Conservation (phyloP, 2,888 invertebrate species). For the Acleris laterana region DNA sequence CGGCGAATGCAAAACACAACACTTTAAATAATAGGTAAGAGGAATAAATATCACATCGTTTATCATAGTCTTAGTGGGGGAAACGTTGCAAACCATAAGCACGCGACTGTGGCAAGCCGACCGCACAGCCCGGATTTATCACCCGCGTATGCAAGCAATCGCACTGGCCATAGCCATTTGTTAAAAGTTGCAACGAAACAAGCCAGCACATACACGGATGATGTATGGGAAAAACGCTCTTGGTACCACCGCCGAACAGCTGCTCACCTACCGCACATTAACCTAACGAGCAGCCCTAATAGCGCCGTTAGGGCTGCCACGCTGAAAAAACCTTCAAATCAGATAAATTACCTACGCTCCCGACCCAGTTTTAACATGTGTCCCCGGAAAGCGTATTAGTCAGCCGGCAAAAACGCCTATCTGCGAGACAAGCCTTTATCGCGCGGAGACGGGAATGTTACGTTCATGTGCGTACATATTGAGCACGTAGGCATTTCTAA, state of each 20-base stretch:
- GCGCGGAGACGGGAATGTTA: constrained; percentile 11
- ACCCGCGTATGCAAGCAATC: constrained; percentile 36
- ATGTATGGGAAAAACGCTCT: constrained; percentile 74
- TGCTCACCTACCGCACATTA: constrained; percentile 79
- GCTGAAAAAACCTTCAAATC: constrained; percentile 70
- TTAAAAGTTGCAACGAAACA: constrained; percentile 39
- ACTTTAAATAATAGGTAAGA: no score
- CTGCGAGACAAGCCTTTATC: constrained; percentile 46
- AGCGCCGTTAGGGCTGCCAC: constrained; percentile 70
- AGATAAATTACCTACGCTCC: constrained; percentile 67
- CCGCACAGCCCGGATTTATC: constrained; percentile 31
- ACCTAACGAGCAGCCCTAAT: constrained; percentile 82
- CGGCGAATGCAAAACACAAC: no score
- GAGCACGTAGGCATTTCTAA: neutral
- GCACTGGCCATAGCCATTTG: constrained; percentile 34
- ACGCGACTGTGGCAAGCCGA: constrained; percentile 22
- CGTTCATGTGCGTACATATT: neutral
- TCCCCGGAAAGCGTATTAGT: constrained; percentile 61
- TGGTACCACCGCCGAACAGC: constrained; percentile 62
- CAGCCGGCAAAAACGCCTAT: constrained; percentile 69
- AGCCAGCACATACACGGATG: constrained; percentile 56
- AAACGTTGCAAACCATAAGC: no score
- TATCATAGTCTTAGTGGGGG: no score
- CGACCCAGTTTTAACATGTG: constrained; percentile 71
- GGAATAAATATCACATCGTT: no score